These are phyloP conservation scores for Nannospalax galili DNA, from an alignment of 2,113 vertebrate genomes.

Conservation along the genomic window DNA sequence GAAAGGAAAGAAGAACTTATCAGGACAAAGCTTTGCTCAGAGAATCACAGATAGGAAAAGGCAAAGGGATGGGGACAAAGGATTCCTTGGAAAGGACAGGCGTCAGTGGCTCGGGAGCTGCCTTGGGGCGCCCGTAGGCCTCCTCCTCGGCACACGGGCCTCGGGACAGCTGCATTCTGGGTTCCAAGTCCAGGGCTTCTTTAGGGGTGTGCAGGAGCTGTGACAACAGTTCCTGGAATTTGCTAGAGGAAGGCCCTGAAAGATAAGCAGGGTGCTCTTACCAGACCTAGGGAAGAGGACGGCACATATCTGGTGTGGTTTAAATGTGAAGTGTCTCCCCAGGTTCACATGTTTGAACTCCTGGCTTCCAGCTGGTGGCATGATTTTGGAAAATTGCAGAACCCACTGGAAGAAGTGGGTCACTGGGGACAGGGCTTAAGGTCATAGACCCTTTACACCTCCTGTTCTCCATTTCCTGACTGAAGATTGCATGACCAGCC, in stretches of 20 bases:
- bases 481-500: not conserved
- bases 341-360: no score
- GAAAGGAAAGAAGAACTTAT: not conserved
- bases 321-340: not conserved
- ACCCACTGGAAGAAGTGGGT: not conserved
- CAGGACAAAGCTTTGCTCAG: not conserved
- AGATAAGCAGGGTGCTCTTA: not conserved
- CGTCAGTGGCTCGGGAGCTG: not conserved
- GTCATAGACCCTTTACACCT: not conserved
- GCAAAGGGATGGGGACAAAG: not conserved
- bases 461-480: not conserved
- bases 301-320: not conserved
- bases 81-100: not conserved
- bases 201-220: not conserved
- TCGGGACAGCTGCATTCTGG: not conserved
- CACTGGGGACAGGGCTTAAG: not conserved
- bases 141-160: accelerated
- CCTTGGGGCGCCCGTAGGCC: not conserved
- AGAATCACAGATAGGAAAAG: not conserved
- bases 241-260: not conserved
- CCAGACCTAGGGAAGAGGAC: not conserved
- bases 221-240: not conserved
- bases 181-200: not conserved
- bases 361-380: not conserved
- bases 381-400: not conserved